Evolutionary conservation across 2,797 vertebrate species (phyloP).

Genomic region (Mastacembelus armatus): DNA sequence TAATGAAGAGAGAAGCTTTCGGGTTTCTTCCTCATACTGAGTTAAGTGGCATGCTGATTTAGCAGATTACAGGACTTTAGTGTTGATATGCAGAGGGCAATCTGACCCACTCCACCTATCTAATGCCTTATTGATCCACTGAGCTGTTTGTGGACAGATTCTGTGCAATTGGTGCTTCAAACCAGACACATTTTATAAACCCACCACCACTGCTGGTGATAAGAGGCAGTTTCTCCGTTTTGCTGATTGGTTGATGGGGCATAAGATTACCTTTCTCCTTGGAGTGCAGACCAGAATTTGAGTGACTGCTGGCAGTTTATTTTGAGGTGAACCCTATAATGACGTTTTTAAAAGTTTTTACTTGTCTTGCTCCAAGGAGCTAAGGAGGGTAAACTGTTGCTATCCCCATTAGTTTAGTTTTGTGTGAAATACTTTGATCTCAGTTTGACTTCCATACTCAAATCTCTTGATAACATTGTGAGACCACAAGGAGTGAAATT

Average conservation of each 20-base stretch:
- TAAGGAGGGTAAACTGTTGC: constrained; percentile 17
- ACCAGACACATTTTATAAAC: constrained; percentile 52
- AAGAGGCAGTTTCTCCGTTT: constrained; percentile 43
- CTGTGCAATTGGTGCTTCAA: constrained; percentile 48
- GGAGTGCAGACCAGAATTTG: constrained; percentile 10
- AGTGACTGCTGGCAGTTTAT: constrained; percentile 26
- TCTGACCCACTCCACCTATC: constrained; percentile 51
- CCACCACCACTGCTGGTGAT: constrained; percentile 27
- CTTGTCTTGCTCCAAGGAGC: constrained; percentile 32
- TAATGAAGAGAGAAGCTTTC: too few relatives aligned
- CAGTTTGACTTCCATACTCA: constrained; percentile 32
- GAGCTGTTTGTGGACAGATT: constrained; percentile 59
- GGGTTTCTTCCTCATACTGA: too few relatives aligned
- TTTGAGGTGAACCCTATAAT: constrained; percentile 47
- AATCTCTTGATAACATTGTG: constrained; percentile 23
- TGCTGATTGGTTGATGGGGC: constrained; percentile 47
- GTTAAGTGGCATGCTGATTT: constrained; percentile 34
- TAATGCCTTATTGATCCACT: constrained; percentile 57
- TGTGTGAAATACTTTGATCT: constrained; percentile 24
- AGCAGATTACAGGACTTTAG: constrained; percentile 39
- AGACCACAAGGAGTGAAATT: constrained; percentile 21
- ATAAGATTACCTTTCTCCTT: constrained; percentile 45
- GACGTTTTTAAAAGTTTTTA: constrained; percentile 13
- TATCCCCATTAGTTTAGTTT: constrained; percentile 29
- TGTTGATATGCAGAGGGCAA: constrained; percentile 51